Evolutionary conservation across 2,888 invertebrate species (phyloP), one percentile per base, ranked within the genome.

Genomic region (Ametastegia equiseti): DNA sequence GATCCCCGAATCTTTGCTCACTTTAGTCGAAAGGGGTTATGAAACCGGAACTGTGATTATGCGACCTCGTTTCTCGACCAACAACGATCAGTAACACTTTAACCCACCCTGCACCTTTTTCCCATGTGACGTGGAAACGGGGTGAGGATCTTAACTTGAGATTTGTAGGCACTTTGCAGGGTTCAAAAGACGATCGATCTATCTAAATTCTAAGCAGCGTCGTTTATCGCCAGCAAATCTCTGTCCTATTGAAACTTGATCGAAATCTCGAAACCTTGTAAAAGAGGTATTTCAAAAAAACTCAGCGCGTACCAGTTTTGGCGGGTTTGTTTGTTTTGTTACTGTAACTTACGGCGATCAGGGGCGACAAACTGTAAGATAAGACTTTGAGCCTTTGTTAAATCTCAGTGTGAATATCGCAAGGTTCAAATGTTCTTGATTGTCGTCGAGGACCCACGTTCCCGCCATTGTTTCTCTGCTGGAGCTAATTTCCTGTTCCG

Each of bases 401-500:
- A 39, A 67, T n/a, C 39, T 67, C 67, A 30, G 60, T 27, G 60
- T 60, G 60, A 60, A 39, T 67, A 67, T 36, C 36, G n/a, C 36
- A 67, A 39, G 65, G 65, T 67, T 39, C 65, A 67, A 67, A 67
- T 39, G 39, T 67, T 67, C 39, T 5, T n/a, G 65, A 67, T 67
- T 67, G 36, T 67, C 36, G 39, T 67, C 65, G 65, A 36, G 39
- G 23, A 33, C 36, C 39, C 39, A 39, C 65, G 36, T 19, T 83
- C 80, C 82, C 83, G 82, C 67, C 50, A 81, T 81, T 81, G 84
- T 82, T 81, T 81, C 82, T 73, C 33, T 45, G 30, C 84, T 82
- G 83, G 83, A 86, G 86, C 87, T 89, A 90, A 90, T 90, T 90
- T 90, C 90, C 89, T 88, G 83, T 89, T 89, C 88, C 89, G 87